Evolutionary conservation across 2,888 invertebrate species (phyloP), one percentile per base, ranked within the genome.

Genomic region (Pachymerium ferrugineum): DNA sequence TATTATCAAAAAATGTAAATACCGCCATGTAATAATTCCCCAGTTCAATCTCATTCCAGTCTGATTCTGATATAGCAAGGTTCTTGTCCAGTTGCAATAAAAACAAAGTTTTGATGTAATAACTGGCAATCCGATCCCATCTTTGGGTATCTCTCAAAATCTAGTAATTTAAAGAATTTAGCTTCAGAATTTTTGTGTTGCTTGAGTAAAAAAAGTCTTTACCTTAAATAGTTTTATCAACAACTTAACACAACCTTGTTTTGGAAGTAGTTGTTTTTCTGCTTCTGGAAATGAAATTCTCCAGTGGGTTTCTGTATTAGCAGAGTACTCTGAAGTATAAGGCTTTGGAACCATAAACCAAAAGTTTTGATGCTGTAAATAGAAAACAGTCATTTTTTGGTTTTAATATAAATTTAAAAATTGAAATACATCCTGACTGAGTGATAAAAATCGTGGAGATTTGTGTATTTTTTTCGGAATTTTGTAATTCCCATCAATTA

Each of bases 41-140:
- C n/a, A n/a, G n/a, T n/a, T n/a, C n/a, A n/a, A n/a, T n/a, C n/a
- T n/a, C n/a, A n/a, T n/a, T n/a, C n/a, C n/a, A n/a, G n/a, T n/a
- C n/a, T n/a, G n/a, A n/a, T n/a, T n/a, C n/a, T n/a, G n/a, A n/a
- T n/a, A n/a, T n/a, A n/a, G n/a, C n/a, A n/a, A n/a, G 38, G 38
- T 12, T 10, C 6, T 33, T 8, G 8, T 74, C 33, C 6, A 77
- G n/a, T 72, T 76, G 71, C 75, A 76, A 76, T 69, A 77, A 67
- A 14, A 77, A 75, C 28, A 77, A 42, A 10, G 77, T 77, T 74
- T 77, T 77, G 33, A 77, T 73, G 73, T 77, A 76, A 70, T 77
- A 77, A 1, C 77, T 77, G 3, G 76, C 74, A 5, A 77, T 28
- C 47, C 47, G 67, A 33, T 73, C 74, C 77, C 77, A 77, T 6